phyloP scores from a whole-genome alignment of 2,113 vertebrate species.

The Cephalopterus ornatus region DNA sequence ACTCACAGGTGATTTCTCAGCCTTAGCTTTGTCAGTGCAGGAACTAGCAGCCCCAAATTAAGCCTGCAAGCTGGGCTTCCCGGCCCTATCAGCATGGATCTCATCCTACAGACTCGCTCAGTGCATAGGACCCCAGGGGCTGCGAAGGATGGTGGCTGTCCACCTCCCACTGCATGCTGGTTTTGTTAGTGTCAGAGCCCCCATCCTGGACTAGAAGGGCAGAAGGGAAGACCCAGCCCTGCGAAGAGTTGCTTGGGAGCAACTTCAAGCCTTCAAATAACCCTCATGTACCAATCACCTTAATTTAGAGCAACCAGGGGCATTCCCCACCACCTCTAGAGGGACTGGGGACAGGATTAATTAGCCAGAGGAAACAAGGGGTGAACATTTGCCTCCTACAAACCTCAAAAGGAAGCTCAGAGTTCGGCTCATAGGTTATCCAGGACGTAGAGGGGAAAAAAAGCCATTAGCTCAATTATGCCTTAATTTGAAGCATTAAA shows the following conservation, averaged over 20 bases:
- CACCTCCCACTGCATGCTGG: neutral
- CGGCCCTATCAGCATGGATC: neutral
- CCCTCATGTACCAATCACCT: neutral
- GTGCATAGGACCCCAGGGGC: rapidly evolving
- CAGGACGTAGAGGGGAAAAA: neutral
- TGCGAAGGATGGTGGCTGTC: neutral
- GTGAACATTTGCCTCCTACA: neutral
- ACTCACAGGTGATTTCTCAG: neutral
- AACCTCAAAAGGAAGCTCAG: neutral
- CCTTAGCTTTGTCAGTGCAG: neutral
- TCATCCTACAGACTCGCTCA: neutral
- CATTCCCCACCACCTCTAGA: neutral
- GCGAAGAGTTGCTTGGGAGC: neutral
- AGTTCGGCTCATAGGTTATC: neutral
- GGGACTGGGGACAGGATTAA: neutral
- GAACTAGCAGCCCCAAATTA: neutral
- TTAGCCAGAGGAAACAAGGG: neutral
- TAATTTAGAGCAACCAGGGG: neutral
- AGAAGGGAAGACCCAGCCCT: neutral
- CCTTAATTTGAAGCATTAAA: neutral
- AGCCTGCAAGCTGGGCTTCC: rapidly evolving
- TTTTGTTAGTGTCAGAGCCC: neutral
- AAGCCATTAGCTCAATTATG: neutral
- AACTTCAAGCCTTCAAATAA: neutral
- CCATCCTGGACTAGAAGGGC: neutral